Evolutionary conservation across 2,113 vertebrate genomes (phyloP).

Genomic region (Pedionomus torquatus): DNA sequence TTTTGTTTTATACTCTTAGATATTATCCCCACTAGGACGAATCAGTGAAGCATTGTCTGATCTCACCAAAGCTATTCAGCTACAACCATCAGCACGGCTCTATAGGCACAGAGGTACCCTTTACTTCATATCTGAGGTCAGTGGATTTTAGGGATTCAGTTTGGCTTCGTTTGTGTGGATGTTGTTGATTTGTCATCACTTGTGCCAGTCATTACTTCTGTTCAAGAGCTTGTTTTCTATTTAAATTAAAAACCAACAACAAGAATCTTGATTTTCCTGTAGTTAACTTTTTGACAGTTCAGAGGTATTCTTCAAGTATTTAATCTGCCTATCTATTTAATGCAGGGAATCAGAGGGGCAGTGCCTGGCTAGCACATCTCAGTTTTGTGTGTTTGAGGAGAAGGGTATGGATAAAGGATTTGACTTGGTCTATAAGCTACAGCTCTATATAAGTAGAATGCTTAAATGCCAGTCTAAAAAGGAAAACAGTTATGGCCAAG

Average conservation of each 20-base stretch:
- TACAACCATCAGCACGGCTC: constrained; percentile 92
- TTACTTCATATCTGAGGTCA: constrained; percentile 97
- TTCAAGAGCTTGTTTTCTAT: not conserved
- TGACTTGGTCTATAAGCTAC: not conserved
- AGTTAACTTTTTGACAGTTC: not conserved
- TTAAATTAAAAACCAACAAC: not conserved
- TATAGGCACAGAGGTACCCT: constrained; percentile 94
- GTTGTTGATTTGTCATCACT: not conserved
- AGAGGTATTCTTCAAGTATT: not conserved
- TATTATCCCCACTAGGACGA: constrained; percentile 92
- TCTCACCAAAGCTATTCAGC: constrained; percentile 93
- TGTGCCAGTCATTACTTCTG: not conserved
- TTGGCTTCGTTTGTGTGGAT: not conserved
- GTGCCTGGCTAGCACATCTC: not conserved
- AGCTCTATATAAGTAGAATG: not conserved
- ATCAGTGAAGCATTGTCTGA: constrained; percentile 93
- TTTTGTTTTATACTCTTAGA: constrained; percentile 73
- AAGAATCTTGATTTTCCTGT: not conserved
- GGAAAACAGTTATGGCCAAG: not conserved
- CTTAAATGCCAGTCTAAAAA: not conserved
- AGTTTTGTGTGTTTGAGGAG: not conserved
- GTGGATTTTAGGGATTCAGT: not conserved
- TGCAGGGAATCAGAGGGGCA: not conserved
- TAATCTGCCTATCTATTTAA: not conserved
- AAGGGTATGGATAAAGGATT: not conserved